These are phyloP conservation scores for Microcebus tavaratra DNA, from an alignment of 2,113 vertebrate genomes.

Conservation along the genomic window DNA sequence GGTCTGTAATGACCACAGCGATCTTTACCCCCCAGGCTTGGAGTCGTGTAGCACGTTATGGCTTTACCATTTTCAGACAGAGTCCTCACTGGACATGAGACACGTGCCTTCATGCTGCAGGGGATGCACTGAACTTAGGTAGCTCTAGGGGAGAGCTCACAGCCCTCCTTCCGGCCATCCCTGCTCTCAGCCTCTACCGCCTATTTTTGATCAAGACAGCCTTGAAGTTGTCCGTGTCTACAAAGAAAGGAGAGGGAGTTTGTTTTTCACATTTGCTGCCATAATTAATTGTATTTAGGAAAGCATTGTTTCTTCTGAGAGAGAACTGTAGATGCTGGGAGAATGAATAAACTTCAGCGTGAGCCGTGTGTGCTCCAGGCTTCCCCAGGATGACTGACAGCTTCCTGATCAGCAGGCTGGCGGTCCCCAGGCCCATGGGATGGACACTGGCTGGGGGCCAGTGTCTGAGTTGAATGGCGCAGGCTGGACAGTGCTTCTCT, in stretches of 20 bases:
- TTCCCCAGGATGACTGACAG: neutral
- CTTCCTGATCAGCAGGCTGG: neutral
- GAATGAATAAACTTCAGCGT: neutral
- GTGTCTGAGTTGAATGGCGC: neutral
- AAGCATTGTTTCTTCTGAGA: neutral
- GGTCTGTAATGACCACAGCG: neutral
- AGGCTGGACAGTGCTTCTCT: neutral
- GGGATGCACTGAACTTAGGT: too few relatives aligned
- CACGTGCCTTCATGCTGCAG: fast-evolving
- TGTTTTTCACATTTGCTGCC: constrained; percentile 15
- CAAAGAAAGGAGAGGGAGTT: neutral
- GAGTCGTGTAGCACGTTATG: neutral
- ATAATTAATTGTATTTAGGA: constrained; percentile 18
- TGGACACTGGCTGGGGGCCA: neutral
- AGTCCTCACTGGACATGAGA: neutral
- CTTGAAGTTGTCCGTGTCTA: neutral
- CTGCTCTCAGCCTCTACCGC: neutral
- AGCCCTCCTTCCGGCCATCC: too few relatives aligned
- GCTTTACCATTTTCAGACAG: neutral
- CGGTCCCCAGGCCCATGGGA: neutral
- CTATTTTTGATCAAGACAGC: neutral
- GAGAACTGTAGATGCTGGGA: neutral
- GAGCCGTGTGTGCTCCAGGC: neutral
- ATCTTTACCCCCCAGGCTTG: neutral
- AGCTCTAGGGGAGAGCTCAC: fast-evolving